Evolutionary conservation across 2,113 vertebrate genomes (phyloP), one percentile per base, ranked within the genome.

Genomic region (Misgurnus mizolepis): DNA sequence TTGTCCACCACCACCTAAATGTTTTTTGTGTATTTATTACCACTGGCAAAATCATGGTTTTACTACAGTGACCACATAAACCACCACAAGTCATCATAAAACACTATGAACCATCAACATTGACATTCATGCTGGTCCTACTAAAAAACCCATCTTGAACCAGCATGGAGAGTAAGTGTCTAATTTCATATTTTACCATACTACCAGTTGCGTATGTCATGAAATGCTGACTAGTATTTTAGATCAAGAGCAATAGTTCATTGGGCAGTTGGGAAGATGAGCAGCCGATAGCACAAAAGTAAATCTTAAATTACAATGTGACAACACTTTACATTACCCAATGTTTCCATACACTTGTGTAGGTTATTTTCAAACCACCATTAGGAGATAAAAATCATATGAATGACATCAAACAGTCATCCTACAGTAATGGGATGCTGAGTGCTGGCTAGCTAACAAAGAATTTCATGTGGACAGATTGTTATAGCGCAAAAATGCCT

Each of bases 201-300:
- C 27, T 34, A 34, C 27, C n/a, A 68, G 47, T 69, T 78, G 50
- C 58, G 17, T n/a, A 53, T 9, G 15, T 69, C n/a, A 55, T 73
- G 18, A 67, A 78, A 69, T 70, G 65, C 82, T 80, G 77, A 83
- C 55, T 47, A 69, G 70, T 49, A 9, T 71, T 80, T 80, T 62
- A 80, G 71, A 60, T 49, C 53, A 45, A 71, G 80, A 79, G 55
- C 58, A 34, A 34, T 1, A 34, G 71, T 84, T 84, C 79, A 77
- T 58, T 84, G 67, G 62, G 68, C 53, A 45, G 75, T 84, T 68
- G 74, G 77, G 69, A 78, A 81, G 83, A 84, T 78, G 67, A 82
- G 71, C 81, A 71, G 75, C 76, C 65, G 70, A 27, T 79, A 66
- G 73, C 50, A 67, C 67, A 67, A 85, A 81, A 80, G 71, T 81